Evolutionary conservation across 2,797 vertebrate species (phyloP), one percentile per base, ranked within the genome.

Genomic region (Mus caroli): DNA sequence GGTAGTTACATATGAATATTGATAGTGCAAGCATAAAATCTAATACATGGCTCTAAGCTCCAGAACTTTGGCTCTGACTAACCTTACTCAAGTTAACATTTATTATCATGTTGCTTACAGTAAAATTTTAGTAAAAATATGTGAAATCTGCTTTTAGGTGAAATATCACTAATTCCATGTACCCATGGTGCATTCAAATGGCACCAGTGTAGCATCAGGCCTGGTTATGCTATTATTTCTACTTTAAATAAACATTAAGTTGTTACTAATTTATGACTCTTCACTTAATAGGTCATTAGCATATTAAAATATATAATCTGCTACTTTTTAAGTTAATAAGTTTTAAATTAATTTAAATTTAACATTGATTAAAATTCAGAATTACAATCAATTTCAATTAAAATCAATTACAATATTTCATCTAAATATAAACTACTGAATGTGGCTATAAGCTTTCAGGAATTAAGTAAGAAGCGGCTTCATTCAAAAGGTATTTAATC

Each of bases 171-270:
- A 73, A 15, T 0, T 24, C 14, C 6, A 14, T 80, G n/a, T 69
- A 6, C 6, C 13, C 34, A 54, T 0, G 56, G 4, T 2, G 3
- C 11, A 31, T 46, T 90, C 82, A 52, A 22, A 15, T n/a, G 19
- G 1, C 40, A 34, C 28, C 15, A n/a, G 0, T 56, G 1, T 75
- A 31, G 73, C 12, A 76, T 6, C 52, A 1, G 3, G 83, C 37
- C 5, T 92, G 15, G 15, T 20, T 62, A 20, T 73, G 43, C 71
- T 73, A 58, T 64, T 75, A 69, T 92, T 92, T 77, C 15, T 60
- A 88, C 58, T 58, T 94, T 58, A 69, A 46, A 80, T 80, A 67
- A 75, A 64, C 43, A 78, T 64, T 85, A 69, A 85, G 37, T 90
- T 87, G 60, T 73, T 60, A 31, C 15, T 73, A 86, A 91, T 54